Evolutionary conservation across 2,113 vertebrate genomes (phyloP).

Genomic region (Apus apus): DNA sequence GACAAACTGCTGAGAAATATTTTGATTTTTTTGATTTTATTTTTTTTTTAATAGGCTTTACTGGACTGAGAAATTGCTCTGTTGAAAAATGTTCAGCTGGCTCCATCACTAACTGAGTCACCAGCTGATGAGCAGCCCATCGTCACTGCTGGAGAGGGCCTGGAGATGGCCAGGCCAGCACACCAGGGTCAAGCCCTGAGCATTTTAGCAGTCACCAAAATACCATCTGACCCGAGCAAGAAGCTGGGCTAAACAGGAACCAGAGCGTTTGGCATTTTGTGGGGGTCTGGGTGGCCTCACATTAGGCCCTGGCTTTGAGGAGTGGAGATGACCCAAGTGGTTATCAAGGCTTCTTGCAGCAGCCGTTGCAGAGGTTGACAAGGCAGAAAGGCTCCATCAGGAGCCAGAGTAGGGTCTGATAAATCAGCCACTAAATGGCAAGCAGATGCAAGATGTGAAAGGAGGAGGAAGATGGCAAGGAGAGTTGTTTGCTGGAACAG

Average conservation of each 20-base stretch:
- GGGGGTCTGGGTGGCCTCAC: conserved; percentile 13
- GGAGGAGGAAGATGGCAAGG: neutral
- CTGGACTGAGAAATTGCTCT: conserved; percentile 34
- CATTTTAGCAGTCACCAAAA: neutral
- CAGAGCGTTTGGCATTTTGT: neutral
- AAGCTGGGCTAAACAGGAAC: neutral
- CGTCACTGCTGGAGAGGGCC: conserved; percentile 29
- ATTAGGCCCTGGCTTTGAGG: neutral
- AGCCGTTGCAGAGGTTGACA: conserved; percentile 14
- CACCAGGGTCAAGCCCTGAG: neutral
- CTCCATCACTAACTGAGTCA: conserved; percentile 29
- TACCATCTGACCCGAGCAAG: neutral
- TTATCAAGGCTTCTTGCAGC: neutral
- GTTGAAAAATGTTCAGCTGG: conserved; percentile 65
- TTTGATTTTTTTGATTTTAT: conserved; percentile 34
- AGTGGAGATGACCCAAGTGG: neutral
- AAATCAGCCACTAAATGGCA: conserved; percentile 22
- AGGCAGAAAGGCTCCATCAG: neutral
- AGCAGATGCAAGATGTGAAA: conserved; percentile 12
- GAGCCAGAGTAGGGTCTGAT: conserved; percentile 8
- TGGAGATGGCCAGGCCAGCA: neutral
- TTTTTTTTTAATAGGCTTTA: conserved; percentile 38
- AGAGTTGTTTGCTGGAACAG: neutral
- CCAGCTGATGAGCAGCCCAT: conserved; percentile 41
- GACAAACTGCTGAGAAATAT: conserved; percentile 63